A percentile compares a stretch with the other conserved stretches of the same genome.
Evolutionary conservation across 2,797 vertebrate genomes (phyloP).

Genomic region (Hapalemur alaotrensis): DNA sequence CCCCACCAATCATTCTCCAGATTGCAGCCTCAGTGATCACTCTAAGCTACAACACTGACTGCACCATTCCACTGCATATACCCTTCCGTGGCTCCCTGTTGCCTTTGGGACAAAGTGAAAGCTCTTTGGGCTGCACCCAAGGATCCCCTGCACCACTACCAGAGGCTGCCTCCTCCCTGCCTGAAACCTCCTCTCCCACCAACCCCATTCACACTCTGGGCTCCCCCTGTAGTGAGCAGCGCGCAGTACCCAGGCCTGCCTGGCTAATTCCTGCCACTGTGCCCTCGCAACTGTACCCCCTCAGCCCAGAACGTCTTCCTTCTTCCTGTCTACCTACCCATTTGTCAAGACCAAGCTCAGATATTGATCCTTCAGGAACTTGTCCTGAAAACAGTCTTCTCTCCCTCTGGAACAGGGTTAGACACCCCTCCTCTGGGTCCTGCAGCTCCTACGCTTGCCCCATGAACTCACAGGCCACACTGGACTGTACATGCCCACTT

Average conservation of each 20-base stretch:
- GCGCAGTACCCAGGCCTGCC: accelerated
- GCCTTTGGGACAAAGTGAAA: background rate
- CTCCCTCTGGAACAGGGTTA: background rate
- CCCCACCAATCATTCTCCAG: background rate
- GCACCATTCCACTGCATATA: background rate
- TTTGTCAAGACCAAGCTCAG: background rate
- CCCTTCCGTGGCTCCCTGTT: background rate
- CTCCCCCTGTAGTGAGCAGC: background rate
- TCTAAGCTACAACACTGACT: background rate
- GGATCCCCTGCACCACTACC: background rate
- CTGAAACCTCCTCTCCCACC: background rate
- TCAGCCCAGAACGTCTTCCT: background rate
- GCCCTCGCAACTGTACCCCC: background rate
- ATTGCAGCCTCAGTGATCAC: background rate
- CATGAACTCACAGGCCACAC: background rate
- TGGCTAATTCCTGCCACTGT: background rate
- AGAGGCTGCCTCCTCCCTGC: background rate
- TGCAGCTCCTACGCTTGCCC: background rate
- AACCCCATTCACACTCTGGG: background rate
- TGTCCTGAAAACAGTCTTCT: background rate
- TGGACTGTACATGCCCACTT: background rate
- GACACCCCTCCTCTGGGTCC: background rate
- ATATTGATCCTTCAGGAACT: background rate
- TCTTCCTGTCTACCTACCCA: background rate
- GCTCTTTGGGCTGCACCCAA: background rate